phyloP scores from a whole-genome alignment of 35 echinoderm and acorn worm species.

The Heliocidaris erythrogramma region DNA sequence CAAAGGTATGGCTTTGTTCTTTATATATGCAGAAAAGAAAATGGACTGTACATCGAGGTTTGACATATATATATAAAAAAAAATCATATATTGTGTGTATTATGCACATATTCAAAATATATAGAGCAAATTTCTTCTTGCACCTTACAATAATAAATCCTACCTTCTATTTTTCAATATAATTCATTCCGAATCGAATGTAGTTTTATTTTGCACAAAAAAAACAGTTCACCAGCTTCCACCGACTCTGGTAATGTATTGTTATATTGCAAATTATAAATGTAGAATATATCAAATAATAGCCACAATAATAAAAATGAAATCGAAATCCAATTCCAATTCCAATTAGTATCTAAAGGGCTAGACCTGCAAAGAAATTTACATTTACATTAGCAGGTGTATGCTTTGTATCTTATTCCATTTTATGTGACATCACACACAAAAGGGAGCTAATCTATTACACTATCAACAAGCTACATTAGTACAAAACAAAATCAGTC shows the following conservation, averaged over 20 bases:
- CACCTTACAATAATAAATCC: slow-evolving; percentile 23
- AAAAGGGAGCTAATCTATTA: background rate
- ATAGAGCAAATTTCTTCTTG: slow-evolving; percentile 39
- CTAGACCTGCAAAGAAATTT: background rate
- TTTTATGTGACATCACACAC: background rate
- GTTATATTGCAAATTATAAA: slow-evolving; percentile 7
- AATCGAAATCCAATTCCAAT: background rate
- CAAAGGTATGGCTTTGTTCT: slow-evolving; percentile 6
- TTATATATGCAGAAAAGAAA: slow-evolving; percentile 1
- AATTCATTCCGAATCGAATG: slow-evolving; percentile 29
- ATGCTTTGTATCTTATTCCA: background rate
- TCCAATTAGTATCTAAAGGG: background rate
- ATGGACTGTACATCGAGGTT: slow-evolving; percentile 5
- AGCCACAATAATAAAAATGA: background rate
- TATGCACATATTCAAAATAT: slow-evolving; percentile 38
- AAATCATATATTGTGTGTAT: slow-evolving; percentile 33
- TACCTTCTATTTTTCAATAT: background rate
- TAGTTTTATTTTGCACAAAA: slow-evolving; percentile 28
- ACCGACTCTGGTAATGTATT: background rate
- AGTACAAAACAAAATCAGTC: background rate
- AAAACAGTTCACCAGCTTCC: background rate
- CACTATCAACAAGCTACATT: background rate
- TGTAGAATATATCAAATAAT: background rate
- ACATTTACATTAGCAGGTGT: background rate
- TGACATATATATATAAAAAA: slow-evolving; percentile 2